Evolutionary conservation across 2,113 vertebrate species (phyloP).

Genomic region (Anthoscopus minutus): DNA sequence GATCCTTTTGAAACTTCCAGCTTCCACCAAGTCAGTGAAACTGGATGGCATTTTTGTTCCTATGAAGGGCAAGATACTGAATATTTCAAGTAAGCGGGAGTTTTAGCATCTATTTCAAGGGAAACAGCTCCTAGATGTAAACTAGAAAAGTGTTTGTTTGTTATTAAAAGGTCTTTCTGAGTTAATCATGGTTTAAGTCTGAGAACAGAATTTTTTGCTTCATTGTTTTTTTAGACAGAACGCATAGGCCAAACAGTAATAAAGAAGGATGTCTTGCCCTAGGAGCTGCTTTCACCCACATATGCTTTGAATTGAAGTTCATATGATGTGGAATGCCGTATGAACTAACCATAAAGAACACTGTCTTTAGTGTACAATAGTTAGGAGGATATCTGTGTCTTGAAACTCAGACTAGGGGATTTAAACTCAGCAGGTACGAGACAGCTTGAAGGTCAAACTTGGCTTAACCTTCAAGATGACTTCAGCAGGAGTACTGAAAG

Average conservation of each 20-base stretch:
- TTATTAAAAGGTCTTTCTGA: not conserved
- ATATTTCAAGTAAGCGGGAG: fast-evolving
- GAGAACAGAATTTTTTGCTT: not conserved
- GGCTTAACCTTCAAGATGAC: not conserved
- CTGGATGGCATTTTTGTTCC: not conserved
- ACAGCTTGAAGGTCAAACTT: not conserved
- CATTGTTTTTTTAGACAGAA: not conserved
- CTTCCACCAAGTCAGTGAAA: not conserved
- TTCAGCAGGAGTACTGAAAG: not conserved
- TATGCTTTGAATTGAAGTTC: not conserved
- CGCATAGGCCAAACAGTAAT: not conserved
- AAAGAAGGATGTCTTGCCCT: not conserved
- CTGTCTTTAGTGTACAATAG: not conserved
- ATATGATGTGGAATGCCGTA: not conserved
- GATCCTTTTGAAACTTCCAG: not conserved
- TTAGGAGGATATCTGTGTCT: not conserved
- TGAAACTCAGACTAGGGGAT: not conserved
- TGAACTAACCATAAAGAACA: not conserved
- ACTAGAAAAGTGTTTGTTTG: not conserved
- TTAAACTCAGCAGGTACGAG: not conserved
- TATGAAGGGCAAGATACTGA: not conserved
- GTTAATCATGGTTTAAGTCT: not conserved
- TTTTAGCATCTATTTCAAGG: not conserved
- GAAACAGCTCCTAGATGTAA: not conserved
- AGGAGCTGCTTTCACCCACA: not conserved